Conservation (phyloP, 2,797 vertebrate genomes). For the Pangasius djambal region DNA sequence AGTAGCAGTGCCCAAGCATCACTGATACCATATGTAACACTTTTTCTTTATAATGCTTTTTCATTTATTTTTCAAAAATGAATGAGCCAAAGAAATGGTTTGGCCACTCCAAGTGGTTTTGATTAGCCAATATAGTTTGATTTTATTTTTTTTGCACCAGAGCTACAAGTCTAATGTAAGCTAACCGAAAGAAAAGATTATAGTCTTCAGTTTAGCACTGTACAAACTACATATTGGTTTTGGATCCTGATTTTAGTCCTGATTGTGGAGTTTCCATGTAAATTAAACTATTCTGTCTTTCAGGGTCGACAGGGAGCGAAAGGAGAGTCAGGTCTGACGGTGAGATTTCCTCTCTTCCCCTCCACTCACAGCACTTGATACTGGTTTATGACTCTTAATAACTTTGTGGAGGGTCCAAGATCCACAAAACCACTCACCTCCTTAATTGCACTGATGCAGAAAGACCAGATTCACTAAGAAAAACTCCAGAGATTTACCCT, state of each 20-base stretch:
- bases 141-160: not conserved
- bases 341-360: constrained; percentile 66
- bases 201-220: not conserved
- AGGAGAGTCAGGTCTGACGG: constrained; percentile 87
- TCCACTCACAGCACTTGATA: not conserved
- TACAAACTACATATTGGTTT: not conserved
- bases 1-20: no score
- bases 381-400: not conserved
- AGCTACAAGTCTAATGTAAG: not conserved
- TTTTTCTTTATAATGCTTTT: not conserved
- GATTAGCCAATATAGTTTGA: not conserved
- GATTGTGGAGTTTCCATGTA: not conserved
- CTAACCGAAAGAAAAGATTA: not conserved
- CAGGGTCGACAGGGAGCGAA: constrained; percentile 82
- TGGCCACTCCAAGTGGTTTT: not conserved
- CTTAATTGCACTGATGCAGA: not conserved
- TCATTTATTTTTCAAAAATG: not conserved
- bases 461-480: not conserved
- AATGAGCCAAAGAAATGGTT: not conserved
- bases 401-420: not conserved
- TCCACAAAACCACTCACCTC: not conserved
- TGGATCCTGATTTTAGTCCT: not conserved
- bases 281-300: constrained; percentile 29
- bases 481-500: not conserved
- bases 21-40: not conserved